phyloP scores from a whole-genome alignment of 2,888 invertebrate genomes.

The Lithophane ornitopus region DNA sequence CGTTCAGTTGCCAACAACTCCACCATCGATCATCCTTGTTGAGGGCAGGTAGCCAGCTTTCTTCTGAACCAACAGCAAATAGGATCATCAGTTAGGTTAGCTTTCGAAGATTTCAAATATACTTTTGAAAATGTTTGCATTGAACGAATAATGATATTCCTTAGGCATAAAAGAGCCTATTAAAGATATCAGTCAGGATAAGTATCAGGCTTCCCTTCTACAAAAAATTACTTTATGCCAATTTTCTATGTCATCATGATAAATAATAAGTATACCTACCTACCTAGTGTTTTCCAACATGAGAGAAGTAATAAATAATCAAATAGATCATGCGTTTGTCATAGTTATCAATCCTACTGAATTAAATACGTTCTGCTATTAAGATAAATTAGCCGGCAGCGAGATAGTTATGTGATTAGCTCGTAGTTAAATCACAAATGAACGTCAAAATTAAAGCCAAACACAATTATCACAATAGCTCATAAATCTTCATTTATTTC shows the following conservation, averaged over 20 bases:
- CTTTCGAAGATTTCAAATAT: neutral
- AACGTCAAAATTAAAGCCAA: constrained; percentile 14
- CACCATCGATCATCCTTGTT: constrained; percentile 43
- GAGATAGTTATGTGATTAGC: constrained; percentile 10
- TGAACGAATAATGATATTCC: neutral
- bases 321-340: neutral
- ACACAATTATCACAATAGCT: constrained; percentile 27
- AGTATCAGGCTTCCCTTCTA: neutral
- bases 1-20: constrained; percentile 49
- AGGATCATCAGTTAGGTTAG: neutral
- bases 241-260: neutral
- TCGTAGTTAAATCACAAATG: constrained; percentile 11
- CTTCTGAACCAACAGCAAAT: neutral
- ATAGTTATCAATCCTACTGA: neutral
- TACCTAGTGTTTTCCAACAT: neutral
- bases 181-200: too few species aligned
- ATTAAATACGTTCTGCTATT: neutral
- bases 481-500: constrained; percentile 36
- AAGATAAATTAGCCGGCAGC: constrained; percentile 15
- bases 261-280: neutral
- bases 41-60: constrained; percentile 38
- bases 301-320: neutral
- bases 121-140: neutral
- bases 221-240: neutral
- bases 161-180: neutral